Conservation (phyloP, 2,113 vertebrate species). For the Ophiodon elongatus region DNA sequence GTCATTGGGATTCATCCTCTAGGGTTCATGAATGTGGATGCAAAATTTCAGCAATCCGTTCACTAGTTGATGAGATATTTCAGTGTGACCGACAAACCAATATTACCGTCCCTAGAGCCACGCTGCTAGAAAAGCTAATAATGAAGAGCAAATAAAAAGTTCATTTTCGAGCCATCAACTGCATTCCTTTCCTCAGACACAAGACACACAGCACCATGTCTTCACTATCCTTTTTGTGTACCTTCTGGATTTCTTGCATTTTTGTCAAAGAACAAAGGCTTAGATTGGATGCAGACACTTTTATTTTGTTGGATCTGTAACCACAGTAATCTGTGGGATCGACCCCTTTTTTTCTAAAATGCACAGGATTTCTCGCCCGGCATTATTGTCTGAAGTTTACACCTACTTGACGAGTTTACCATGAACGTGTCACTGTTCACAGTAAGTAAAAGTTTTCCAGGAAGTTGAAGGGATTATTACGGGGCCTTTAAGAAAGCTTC, state of each 20-base stretch:
- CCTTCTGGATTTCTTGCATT: background rate
- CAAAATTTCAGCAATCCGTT: background rate
- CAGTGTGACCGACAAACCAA: no score
- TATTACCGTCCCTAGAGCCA: no score
- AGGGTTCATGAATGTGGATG: background rate
- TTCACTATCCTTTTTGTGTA: background rate
- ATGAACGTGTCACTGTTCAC: background rate
- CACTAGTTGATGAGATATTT: background rate
- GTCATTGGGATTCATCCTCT: no score
- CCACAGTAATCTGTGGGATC: background rate
- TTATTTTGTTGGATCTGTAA: background rate
- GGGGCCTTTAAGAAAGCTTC: slow-evolving; percentile 11
- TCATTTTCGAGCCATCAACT: background rate
- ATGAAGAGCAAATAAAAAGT: background rate
- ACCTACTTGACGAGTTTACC: background rate
- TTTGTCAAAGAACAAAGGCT: background rate
- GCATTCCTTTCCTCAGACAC: background rate
- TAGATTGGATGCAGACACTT: background rate
- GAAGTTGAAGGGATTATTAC: slow-evolving; percentile 34
- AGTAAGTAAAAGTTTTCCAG: background rate
- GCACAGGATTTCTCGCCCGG: background rate
- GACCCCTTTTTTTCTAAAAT: background rate
- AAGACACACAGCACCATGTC: background rate
- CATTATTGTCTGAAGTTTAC: background rate
- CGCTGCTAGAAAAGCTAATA: no score